phyloP scores from a whole-genome alignment of 1,140 invertebrate genomes.

The Psilanteris sp. region DNA sequence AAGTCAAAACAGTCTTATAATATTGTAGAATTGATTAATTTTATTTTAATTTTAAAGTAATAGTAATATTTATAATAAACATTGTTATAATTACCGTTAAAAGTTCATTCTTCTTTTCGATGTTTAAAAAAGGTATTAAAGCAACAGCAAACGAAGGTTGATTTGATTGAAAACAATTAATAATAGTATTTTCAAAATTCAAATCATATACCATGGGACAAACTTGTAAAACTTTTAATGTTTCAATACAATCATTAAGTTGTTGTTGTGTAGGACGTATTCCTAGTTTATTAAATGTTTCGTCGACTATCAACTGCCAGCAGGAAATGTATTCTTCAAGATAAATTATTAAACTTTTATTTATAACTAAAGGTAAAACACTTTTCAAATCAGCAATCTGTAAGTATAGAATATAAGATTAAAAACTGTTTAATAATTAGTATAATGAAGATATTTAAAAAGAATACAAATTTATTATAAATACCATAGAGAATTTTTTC shows the following conservation, averaged over 20 bases:
- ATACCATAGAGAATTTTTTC: constrained; percentile 54
- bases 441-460: too few species aligned
- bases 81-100: too few species aligned
- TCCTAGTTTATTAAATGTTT: constrained; percentile 69
- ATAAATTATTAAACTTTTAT: constrained; percentile 63
- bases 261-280: constrained; percentile 48
- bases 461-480: too few species aligned
- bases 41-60: too few species aligned
- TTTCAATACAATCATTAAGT: constrained; percentile 65
- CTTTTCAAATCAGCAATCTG: constrained; percentile 68
- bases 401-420: neutral
- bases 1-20: too few species aligned
- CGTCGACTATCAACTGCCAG: constrained; percentile 69
- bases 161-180: constrained; percentile 64
- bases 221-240: constrained; percentile 67
- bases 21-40: too few species aligned
- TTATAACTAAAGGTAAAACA: constrained; percentile 64
- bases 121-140: constrained; percentile 69
- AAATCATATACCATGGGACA: constrained; percentile 70
- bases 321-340: constrained; percentile 68
- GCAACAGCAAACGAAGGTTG: constrained; percentile 68
- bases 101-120: constrained; percentile 50
- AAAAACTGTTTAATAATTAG: too few species aligned
- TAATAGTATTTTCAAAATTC: constrained; percentile 62
- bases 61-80: too few species aligned